A percentile compares a stretch with the other conserved stretches of the same genome.
These are phyloP conservation scores for Callipepla squamata DNA, from an alignment of 2,113 vertebrate species.

Conservation along the genomic window DNA sequence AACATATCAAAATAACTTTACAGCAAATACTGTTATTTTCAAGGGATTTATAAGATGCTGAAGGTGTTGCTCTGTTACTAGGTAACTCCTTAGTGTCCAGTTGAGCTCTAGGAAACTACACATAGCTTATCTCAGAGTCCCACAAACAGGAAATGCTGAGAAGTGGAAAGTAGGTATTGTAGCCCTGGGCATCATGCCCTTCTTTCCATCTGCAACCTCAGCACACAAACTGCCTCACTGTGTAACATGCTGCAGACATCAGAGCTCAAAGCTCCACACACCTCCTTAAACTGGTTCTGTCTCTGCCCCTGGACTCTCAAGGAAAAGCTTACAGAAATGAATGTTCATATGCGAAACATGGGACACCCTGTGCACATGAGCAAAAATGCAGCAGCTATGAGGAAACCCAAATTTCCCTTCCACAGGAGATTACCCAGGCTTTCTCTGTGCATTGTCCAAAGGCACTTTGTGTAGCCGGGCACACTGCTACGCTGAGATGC, in stretches of 20 bases:
- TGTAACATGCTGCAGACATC: fast-evolving
- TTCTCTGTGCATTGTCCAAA: background rate
- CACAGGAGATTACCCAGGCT: background rate
- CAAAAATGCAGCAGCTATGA: background rate
- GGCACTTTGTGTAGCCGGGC: fast-evolving
- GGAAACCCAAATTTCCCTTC: background rate
- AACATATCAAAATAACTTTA: background rate
- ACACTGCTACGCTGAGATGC: background rate
- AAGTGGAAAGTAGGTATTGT: background rate
- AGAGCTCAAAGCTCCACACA: background rate
- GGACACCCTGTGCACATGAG: fast-evolving
- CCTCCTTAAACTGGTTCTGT: background rate
- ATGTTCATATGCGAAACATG: background rate
- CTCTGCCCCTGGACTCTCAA: background rate
- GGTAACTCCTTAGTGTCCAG: background rate
- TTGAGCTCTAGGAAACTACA: background rate
- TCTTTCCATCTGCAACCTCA: background rate
- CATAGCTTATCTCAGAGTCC: background rate
- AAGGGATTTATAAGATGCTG: background rate
- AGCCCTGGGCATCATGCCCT: background rate
- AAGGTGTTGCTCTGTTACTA: background rate
- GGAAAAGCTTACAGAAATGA: background rate
- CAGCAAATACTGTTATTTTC: background rate
- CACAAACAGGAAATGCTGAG: fast-evolving
- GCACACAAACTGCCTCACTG: background rate